phyloP scores from a whole-genome alignment of 2,888 invertebrate genomes.

The Oxytorus armatus region DNA sequence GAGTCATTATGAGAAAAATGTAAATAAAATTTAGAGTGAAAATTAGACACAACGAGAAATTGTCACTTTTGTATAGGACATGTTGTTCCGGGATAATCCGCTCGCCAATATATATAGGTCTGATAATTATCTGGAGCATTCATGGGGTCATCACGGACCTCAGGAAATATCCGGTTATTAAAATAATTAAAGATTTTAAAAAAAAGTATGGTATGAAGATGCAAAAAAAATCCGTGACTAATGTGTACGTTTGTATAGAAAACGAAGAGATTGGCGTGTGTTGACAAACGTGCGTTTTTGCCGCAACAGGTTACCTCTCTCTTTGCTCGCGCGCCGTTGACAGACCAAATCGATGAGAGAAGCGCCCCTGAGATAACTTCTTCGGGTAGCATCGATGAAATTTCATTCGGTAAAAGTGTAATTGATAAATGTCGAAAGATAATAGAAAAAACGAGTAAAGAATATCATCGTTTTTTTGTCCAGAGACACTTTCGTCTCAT shows the following conservation, averaged over 20 bases:
- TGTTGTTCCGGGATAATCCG: too few species aligned
- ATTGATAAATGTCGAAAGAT: not conserved
- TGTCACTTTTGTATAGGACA: too few species aligned
- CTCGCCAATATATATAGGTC: too few species aligned
- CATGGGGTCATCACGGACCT: too few species aligned
- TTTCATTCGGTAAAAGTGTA: not conserved
- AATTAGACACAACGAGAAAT: too few species aligned
- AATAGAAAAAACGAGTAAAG: not conserved
- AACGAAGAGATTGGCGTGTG: conserved; percentile 1
- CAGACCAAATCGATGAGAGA: conserved; percentile 56
- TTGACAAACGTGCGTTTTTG: conserved; percentile 43
- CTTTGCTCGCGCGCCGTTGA: conserved; percentile 20
- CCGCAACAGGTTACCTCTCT: conserved; percentile 61
- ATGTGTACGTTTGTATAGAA: not conserved
- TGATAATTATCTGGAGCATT: too few species aligned
- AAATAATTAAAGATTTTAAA: too few species aligned
- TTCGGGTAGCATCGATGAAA: not conserved
- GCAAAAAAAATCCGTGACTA: not conserved
- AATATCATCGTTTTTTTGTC: not conserved
- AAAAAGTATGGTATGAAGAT: too few species aligned
- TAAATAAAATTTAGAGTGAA: too few species aligned
- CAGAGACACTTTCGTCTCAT: not conserved
- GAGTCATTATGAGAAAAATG: too few species aligned
- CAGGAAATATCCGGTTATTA: too few species aligned
- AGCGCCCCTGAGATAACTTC: conserved; percentile 52